Evolutionary conservation across 2,888 invertebrate species (phyloP), one percentile per base, ranked within the genome.

Genomic region (Cenopis cana): DNA sequence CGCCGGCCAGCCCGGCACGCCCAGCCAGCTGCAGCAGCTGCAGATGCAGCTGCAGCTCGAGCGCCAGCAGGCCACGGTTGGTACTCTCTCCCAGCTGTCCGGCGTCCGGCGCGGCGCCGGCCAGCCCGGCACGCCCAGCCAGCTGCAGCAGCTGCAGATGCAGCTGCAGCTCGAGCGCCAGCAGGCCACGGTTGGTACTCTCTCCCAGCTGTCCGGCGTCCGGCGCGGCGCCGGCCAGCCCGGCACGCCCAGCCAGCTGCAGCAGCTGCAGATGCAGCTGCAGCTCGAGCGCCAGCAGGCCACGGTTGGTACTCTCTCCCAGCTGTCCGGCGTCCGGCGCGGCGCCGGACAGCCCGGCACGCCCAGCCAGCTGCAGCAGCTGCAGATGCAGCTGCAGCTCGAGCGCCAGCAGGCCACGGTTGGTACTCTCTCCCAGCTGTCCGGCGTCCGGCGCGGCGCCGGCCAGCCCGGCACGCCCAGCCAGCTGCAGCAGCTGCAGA

Each of bases 21-120:
- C 97, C 79, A 96, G 96, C 79, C 97, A 97, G 89, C 94, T 98
- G 86, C 98, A 98, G 88, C 98, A 98, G 87, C 94, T 98, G 81
- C 98, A 98, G 94, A 98, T 98, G 98, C 98, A 98, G 93, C 94
- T 98, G 85, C 98, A 98, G 89, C 94, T 98, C 76, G 98, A 98
- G 90, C 94, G 98, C 81, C 97, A 98, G 91, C 97, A 98, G 95
- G 98, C 97, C 80, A 95, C 94, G 83, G 95, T 95, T 77, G 81
- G 87, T 82, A 54, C 52, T 12, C 94, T 99, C 38, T 38, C 14
- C 20, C 59, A 10, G n/a, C 29, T 17, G 17, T 41, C 8, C 1
- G 8, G 5, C 56, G 29, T 98, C 77, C 95, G 99, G 52, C 55
- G 55, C 55, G 55, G 94, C 89, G 88, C 94, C n/a, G 90, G 90